Conservation (phyloP, 2,113 vertebrate genomes). For the Jacana jacana region DNA sequence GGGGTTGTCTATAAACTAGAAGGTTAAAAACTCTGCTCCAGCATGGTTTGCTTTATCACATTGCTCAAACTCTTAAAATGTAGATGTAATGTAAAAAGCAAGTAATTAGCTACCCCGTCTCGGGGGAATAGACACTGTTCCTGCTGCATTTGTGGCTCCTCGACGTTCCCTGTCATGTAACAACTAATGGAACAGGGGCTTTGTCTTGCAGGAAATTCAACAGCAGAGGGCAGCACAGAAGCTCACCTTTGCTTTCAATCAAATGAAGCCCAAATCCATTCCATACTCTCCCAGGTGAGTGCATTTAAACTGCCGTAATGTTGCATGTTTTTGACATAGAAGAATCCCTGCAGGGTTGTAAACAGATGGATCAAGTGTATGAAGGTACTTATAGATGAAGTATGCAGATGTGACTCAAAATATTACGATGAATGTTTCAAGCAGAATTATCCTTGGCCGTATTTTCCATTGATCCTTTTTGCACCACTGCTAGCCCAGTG, state of each 20-base stretch:
- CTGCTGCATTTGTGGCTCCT: background rate
- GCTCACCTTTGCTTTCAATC: conserved; percentile 97
- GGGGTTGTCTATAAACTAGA: background rate
- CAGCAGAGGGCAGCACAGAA: conserved; percentile 98
- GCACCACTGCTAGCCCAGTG: background rate
- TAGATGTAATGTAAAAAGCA: background rate
- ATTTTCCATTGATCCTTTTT: background rate
- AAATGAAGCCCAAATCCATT: conserved; percentile 96
- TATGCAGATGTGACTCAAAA: background rate
- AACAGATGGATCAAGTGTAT: background rate
- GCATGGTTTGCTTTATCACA: background rate
- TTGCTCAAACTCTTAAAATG: background rate
- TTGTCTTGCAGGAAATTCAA: conserved; percentile 90
- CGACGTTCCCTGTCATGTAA: background rate
- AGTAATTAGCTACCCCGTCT: background rate
- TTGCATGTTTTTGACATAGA: background rate
- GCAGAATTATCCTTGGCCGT: background rate
- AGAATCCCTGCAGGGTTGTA: background rate
- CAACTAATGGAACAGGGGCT: background rate
- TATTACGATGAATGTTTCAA: background rate
- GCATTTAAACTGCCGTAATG: background rate
- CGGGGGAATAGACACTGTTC: background rate
- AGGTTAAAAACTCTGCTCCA: background rate
- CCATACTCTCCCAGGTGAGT: conserved; percentile 94
- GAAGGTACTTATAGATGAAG: background rate